Conservation (phyloP, 2,113 vertebrate genomes). For the Acrocephalus arundinaceus region DNA sequence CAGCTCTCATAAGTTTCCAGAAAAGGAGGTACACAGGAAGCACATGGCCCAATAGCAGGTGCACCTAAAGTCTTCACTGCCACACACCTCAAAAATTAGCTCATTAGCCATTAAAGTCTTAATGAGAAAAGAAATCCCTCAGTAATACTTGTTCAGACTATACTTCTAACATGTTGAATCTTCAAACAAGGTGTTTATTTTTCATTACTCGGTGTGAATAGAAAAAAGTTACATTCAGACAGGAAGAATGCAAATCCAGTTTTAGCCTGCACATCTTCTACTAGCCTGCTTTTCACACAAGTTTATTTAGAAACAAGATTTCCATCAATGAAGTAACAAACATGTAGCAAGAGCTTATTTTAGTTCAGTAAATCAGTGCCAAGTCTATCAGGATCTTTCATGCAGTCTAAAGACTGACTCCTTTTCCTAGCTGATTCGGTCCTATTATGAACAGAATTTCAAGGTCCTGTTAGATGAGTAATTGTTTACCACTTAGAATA, state of each 20-base stretch:
- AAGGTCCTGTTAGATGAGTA: not conserved
- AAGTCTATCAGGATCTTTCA: not conserved
- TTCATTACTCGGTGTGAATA: not conserved
- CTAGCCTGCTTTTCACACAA: not conserved
- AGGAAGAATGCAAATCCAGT: not conserved
- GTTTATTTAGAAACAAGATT: not conserved
- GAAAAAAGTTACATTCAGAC: not conserved
- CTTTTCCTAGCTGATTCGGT: not conserved
- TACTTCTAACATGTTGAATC: not conserved
- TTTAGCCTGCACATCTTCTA: not conserved
- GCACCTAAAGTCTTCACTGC: not conserved
- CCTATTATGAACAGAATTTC: not conserved
- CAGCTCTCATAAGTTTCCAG: not conserved
- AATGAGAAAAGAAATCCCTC: not conserved
- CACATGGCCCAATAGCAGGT: accelerated
- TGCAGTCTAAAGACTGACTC: not conserved
- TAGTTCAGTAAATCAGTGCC: not conserved
- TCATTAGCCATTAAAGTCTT: not conserved
- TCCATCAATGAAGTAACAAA: not conserved
- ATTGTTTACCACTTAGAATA: not conserved
- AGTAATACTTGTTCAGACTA: not conserved
- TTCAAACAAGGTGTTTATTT: not conserved
- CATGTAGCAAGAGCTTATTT: not conserved
- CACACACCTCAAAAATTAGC: not conserved
- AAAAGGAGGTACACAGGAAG: not conserved